Conservation (phyloP, 1,140 invertebrate genomes). For the Chironomus striatipennis region DNA sequence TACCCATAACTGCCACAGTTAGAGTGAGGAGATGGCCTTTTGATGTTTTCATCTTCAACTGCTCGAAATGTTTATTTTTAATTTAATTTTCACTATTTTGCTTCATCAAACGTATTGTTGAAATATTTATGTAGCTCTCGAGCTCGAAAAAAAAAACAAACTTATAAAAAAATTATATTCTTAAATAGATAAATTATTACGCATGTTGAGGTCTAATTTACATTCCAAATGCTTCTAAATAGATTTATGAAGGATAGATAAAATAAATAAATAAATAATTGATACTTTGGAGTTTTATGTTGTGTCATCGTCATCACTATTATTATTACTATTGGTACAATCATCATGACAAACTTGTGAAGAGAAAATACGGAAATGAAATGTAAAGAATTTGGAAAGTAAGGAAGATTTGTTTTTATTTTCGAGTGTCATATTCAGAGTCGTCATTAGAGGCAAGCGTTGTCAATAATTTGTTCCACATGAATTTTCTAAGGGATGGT, state of each 20-base stretch:
- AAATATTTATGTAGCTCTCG: conserved; percentile 1
- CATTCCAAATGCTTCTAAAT: conserved; percentile 13
- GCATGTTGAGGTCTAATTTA: conserved; percentile 5
- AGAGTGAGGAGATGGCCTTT: not conserved
- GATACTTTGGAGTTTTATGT: not conserved
- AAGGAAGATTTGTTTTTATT: not conserved
- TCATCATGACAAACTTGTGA: not conserved
- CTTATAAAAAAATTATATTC: not conserved
- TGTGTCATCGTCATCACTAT: not conserved
- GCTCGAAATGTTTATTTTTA: conserved; percentile 3
- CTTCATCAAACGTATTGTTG: conserved; percentile 12
- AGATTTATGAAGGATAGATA: conserved; percentile 9
- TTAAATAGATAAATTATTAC: not conserved
- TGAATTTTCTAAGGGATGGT: not conserved
- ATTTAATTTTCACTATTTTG: conserved; percentile 2
- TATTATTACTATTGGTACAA: not conserved
- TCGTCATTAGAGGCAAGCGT: not conserved
- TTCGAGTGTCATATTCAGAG: conserved; percentile 6
- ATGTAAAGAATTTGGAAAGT: too few species aligned
- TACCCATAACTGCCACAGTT: not conserved
- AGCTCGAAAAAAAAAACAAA: not conserved
- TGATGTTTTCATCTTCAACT: not conserved
- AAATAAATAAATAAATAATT: conserved; percentile 15
- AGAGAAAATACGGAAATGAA: not conserved
- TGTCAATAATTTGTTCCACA: conserved; percentile 8